phyloP scores from a whole-genome alignment of 2,113 vertebrate genomes.

The Pterocles orientalis region DNA sequence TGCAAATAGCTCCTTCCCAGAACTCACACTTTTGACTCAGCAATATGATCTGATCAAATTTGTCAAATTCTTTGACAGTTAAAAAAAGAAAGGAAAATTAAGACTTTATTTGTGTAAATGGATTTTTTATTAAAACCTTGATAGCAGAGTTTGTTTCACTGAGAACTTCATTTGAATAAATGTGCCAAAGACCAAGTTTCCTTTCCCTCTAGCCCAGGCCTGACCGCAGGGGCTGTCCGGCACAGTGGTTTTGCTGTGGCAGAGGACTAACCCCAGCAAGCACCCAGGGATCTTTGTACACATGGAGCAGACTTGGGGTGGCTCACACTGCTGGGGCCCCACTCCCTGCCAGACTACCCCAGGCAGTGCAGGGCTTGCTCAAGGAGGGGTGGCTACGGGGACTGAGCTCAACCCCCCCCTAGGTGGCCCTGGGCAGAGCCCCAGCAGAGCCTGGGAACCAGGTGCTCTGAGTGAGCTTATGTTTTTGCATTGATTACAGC shows the following conservation, averaged over 20 bases:
- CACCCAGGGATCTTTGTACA: neutral
- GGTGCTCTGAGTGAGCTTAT: neutral
- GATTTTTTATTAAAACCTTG: constrained; percentile 43
- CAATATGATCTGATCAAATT: constrained; percentile 42
- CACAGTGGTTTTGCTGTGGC: accelerated
- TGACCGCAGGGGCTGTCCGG: neutral
- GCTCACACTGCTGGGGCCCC: neutral
- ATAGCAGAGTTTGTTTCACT: neutral
- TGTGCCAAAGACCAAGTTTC: neutral
- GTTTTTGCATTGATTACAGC: neutral
- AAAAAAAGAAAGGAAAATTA: neutral
- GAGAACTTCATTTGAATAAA: neutral
- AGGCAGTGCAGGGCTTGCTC: neutral
- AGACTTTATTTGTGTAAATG: constrained; percentile 39
- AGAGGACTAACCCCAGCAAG: neutral
- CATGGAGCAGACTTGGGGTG: neutral
- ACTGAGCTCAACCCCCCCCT: accelerated
- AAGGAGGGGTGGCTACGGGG: accelerated
- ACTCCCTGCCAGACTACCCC: accelerated
- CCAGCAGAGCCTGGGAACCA: neutral
- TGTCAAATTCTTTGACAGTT: constrained; percentile 56
- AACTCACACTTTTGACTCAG: constrained; percentile 16
- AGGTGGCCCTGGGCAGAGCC: neutral
- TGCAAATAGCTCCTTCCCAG: constrained; percentile 55
- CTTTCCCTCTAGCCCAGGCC: neutral